A percentile compares a stretch with the other conserved stretches of the same genome.
Conservation (phyloP, 1,140 invertebrate genomes). For the Grapholita molesta region DNA sequence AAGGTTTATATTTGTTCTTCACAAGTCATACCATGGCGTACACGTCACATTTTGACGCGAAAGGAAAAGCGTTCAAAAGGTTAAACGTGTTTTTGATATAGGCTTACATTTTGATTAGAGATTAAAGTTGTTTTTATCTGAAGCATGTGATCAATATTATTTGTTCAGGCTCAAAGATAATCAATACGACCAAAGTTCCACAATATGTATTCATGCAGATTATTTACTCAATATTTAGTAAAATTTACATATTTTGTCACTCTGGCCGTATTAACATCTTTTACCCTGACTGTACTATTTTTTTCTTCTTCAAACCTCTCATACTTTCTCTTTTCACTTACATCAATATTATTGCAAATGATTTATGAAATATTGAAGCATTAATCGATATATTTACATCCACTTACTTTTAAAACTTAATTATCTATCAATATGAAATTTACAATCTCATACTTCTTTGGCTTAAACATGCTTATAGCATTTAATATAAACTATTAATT, state of each 20-base stretch:
- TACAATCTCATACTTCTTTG: slow-evolving; percentile 7
- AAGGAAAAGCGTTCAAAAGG: no score
- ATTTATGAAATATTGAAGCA: slow-evolving; percentile 12
- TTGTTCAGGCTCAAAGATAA: no score
- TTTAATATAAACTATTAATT: neutral
- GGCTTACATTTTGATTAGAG: no score
- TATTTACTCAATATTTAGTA: neutral
- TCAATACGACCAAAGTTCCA: no score
- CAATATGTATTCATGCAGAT: no score
- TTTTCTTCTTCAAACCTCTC: neutral
- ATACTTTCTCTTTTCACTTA: neutral
- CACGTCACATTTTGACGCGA: no score
- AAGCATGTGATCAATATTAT: no score
- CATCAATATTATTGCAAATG: slow-evolving; percentile 11
- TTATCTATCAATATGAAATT: neutral
- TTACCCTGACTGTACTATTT: neutral
- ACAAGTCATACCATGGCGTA: no score
- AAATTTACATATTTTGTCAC: neutral
- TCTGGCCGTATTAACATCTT: neutral
- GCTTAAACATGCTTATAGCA: neutral
- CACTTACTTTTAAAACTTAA: neutral
- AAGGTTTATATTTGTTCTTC: no score
- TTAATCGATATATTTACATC: slow-evolving; percentile 3
- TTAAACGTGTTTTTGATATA: no score
- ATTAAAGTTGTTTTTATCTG: no score